phyloP scores from a whole-genome alignment of 2,888 invertebrate genomes.

The Phyllotreta striolata region DNA sequence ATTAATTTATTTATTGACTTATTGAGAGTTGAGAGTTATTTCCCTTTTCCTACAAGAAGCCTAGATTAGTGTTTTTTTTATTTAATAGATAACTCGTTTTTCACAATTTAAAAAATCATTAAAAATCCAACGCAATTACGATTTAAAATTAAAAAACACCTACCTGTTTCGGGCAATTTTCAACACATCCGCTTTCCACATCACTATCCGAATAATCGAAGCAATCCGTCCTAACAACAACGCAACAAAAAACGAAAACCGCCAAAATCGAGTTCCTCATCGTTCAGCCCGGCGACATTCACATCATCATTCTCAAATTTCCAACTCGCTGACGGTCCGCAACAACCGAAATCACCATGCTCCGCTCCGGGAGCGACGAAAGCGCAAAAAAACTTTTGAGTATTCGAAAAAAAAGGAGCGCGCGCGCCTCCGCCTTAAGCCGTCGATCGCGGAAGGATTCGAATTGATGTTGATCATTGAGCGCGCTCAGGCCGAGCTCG shows the following conservation, averaged over 20 bases:
- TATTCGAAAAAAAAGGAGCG: neutral
- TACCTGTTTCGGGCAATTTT: constrained; percentile 56
- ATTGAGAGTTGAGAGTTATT: no score
- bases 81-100: no score
- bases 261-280: constrained; percentile 29
- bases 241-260: constrained; percentile 30
- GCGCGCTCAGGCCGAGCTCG: constrained; percentile 23
- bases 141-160: constrained; percentile 1
- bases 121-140: no score
- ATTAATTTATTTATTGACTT: no score
- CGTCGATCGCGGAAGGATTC: no score
- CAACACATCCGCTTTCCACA: constrained; percentile 54
- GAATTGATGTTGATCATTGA: constrained; percentile 17
- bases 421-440: no score
- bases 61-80: no score
- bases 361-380: neutral
- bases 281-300: constrained; percentile 8
- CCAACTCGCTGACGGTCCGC: neutral
- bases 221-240: constrained; percentile 31
- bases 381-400: no score
- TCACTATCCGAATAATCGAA: constrained; percentile 43
- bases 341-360: constrained; percentile 19
- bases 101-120: no score
- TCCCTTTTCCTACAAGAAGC: no score
- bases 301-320: constrained; percentile 20